phyloP scores from a whole-genome alignment of 53 echinoderm and acorn worm genomes.

The Mesocentrotus franciscanus region DNA sequence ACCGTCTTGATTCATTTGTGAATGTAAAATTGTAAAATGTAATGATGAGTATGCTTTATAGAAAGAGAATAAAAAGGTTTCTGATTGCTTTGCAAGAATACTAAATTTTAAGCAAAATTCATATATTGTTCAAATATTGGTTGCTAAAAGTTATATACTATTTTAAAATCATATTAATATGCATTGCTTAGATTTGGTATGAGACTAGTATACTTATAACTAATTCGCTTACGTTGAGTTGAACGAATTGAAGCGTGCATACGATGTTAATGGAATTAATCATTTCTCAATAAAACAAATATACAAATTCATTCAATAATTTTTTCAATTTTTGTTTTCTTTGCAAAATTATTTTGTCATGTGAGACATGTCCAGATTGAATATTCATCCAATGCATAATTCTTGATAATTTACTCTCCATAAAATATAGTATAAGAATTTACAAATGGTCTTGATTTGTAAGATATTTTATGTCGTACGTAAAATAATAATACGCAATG shows the following conservation, averaged over 20 bases:
- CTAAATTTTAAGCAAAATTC: too few species aligned
- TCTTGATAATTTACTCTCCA: neutral
- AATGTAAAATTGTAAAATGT: too few species aligned
- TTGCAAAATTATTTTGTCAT: neutral
- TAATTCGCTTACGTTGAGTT: neutral
- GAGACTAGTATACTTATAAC: neutral
- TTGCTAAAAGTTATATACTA: too few species aligned
- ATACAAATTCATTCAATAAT: neutral
- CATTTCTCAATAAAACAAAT: neutral
- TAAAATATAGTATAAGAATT: neutral
- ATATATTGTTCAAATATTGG: too few species aligned
- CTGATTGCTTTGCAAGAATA: too few species aligned
- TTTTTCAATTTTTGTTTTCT: neutral
- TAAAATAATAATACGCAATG: slow-evolving; percentile 24
- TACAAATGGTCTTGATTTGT: neutral
- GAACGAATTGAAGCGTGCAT: too few species aligned
- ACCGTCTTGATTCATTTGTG: too few species aligned
- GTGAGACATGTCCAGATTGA: neutral
- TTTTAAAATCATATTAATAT: neutral
- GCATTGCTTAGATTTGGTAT: neutral
- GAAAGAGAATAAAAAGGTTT: too few species aligned
- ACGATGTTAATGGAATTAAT: neutral
- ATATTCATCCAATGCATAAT: neutral
- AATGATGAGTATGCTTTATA: too few species aligned
- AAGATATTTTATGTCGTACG: neutral